Evolutionary conservation across 2,113 vertebrate genomes (phyloP).

Genomic region (Actenoides lindsayi): DNA sequence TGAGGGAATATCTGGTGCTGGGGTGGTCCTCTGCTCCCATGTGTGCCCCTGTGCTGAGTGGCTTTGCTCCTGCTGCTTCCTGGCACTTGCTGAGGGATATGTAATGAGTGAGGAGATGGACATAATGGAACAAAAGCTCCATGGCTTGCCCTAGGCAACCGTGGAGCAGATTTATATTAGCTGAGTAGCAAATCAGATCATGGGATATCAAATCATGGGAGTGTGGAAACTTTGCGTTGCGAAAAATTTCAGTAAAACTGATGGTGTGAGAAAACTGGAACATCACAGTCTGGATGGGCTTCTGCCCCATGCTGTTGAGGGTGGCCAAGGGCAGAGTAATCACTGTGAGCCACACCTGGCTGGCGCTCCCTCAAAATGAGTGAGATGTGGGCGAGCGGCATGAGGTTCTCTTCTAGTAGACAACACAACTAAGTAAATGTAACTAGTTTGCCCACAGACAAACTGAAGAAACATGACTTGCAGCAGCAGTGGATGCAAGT

Average conservation of each 20-base stretch:
- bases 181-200: not conserved
- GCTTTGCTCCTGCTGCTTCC: not conserved
- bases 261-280: not conserved
- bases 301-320: rapidly evolving
- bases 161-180: not conserved
- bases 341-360: rapidly evolving
- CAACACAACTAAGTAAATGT: not conserved
- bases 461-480: not conserved
- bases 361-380: not conserved
- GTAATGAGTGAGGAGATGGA: not conserved
- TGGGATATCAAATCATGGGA: not conserved
- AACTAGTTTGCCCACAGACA: not conserved
- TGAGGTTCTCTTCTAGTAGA: not conserved
- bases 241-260: not conserved
- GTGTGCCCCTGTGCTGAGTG: too few relatives aligned
- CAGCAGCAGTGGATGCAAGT: not conserved
- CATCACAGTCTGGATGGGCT: not conserved
- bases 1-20: not conserved
- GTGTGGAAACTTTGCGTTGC: not conserved
- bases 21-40: not conserved
- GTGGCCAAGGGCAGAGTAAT: too few relatives aligned
- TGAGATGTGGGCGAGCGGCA: not conserved
- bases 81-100: too few relatives aligned
- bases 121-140: not conserved
- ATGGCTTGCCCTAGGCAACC: not conserved